Evolutionary conservation across 2,888 invertebrate genomes (phyloP).

Genomic region (Bedellia somnulentella): DNA sequence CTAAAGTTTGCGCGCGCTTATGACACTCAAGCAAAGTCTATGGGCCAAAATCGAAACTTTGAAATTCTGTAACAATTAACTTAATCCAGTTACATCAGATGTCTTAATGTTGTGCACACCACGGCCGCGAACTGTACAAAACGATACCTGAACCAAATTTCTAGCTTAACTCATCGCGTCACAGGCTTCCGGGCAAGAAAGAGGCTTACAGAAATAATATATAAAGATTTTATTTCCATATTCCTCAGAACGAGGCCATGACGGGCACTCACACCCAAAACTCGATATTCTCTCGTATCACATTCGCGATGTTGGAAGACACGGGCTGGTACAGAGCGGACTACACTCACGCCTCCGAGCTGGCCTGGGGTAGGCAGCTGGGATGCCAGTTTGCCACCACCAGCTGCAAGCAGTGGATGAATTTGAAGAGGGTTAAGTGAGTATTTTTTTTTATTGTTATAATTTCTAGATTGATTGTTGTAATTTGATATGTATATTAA

Average conservation of each 20-base stretch:
- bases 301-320: slow-evolving; percentile 96
- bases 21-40: too few species aligned
- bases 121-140: too few species aligned
- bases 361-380: slow-evolving; percentile 88
- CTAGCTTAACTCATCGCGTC: too few species aligned
- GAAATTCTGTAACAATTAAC: too few species aligned
- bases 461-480: neutral
- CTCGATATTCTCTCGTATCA: slow-evolving; percentile 93
- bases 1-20: too few species aligned
- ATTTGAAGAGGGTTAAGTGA: slow-evolving; percentile 69
- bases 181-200: too few species aligned
- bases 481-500: neutral
- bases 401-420: slow-evolving; percentile 97
- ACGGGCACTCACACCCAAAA: slow-evolving; percentile 98
- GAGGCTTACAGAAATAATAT: too few species aligned
- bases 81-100: too few species aligned
- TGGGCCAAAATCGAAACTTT: too few species aligned
- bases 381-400: slow-evolving; percentile 94
- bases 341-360: slow-evolving; percentile 81
- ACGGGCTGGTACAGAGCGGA: slow-evolving; percentile 96
- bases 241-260: slow-evolving; percentile 93
- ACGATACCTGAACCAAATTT: too few species aligned
- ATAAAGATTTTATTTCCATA: too few species aligned
- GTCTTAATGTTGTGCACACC: too few species aligned
- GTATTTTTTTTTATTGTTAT: slow-evolving; percentile 14